Base-by-base conservation (phyloP, 2,113 vertebrate genomes). In the Bos taurus region DNA sequence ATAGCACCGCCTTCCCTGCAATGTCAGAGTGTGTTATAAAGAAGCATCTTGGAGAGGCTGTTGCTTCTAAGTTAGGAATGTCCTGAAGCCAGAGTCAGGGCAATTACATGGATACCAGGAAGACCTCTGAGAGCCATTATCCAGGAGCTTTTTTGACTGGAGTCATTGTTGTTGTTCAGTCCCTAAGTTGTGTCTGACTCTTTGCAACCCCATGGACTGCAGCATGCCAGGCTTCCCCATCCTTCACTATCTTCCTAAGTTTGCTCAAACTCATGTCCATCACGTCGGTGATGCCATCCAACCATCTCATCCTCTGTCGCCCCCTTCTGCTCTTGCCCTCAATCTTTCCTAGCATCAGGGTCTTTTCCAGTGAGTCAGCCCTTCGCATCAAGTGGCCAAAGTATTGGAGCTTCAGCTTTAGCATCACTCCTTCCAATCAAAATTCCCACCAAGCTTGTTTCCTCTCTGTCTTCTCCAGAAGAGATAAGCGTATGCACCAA, bases 71-170 rank as follows among this genome's bases (percentile, higher is more conserved):
- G 98, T 94, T 97, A 96, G 97, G 98, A 98, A 98, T 98, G 98
- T 99, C 99, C 99, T 98, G 98, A 99, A 99, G 98, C 98, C 98
- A 95, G 99, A 99, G 99, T 99, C 99, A 98, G 99, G 99, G 99
- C 99, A 99, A 99, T 99, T 99, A 98, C 84, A 97, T 98, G 98
- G 98, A 99, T 99, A 98, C 98, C 99, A 99, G 99, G 99, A 99
- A 98, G 99, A 99, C 99, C 99, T 99, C 98, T 98, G 99, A 96
- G 98, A 98, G 98, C 98, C 99, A 99, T 99, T 99, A 99, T 99
- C 99, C 99, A 99, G 99, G 99, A 99, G 99, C 98, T 99, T 99
- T 97, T 99, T 99, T 99, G 99, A 99, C 99, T 43, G 40, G 71
- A 26, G 23, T 77, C 12, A 7, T 77, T 26, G 71, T 74, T 74